These are phyloP conservation scores for Alloplasta piceator DNA, from an alignment of 2,888 invertebrate genomes.

Conservation along the genomic window DNA sequence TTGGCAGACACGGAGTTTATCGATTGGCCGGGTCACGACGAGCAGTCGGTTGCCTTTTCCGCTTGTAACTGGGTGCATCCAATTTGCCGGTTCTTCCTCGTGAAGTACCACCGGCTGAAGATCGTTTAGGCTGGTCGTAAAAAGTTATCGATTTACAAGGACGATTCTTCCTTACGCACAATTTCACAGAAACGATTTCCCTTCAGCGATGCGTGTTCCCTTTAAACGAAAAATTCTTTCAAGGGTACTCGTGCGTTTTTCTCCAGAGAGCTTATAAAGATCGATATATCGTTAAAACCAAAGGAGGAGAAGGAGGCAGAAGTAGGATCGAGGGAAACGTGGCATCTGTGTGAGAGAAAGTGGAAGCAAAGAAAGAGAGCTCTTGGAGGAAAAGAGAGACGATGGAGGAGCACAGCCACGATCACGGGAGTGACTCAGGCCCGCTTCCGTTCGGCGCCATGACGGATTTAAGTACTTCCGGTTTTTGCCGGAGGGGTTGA, in stretches of 20 bases:
- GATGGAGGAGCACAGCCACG: conserved; percentile 73
- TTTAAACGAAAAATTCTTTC: no score
- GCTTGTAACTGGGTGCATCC: not conserved
- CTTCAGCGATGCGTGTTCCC: no score
- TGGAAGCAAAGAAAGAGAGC: conserved; percentile 32
- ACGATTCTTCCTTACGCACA: not conserved
- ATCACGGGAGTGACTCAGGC: conserved; percentile 80
- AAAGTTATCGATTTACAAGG: conserved; percentile 3
- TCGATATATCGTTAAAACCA: conserved; percentile 51
- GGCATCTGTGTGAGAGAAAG: conserved; percentile 30
- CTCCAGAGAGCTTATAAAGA: not conserved
- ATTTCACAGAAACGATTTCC: conserved; percentile 7
- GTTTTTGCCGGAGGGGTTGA: conserved; percentile 56
- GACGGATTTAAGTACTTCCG: conserved; percentile 81
- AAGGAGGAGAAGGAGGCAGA: conserved; percentile 60
- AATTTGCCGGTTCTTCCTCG: conserved; percentile 20
- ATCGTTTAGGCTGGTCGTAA: not conserved
- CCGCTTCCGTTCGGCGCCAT: conserved; percentile 81
- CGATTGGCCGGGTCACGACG: conserved; percentile 56
- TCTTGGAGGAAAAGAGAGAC: conserved; percentile 73
- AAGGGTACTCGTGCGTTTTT: no score
- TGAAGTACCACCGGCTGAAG: not conserved
- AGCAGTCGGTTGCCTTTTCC: conserved; percentile 19
- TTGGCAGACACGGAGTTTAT: conserved; percentile 62
- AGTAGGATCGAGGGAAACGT: conserved; percentile 66